A percentile compares a stretch with the other conserved stretches of the same genome.
phyloP scores from a whole-genome alignment of 1,140 invertebrate genomes.

The Pomacea maculata region DNA sequence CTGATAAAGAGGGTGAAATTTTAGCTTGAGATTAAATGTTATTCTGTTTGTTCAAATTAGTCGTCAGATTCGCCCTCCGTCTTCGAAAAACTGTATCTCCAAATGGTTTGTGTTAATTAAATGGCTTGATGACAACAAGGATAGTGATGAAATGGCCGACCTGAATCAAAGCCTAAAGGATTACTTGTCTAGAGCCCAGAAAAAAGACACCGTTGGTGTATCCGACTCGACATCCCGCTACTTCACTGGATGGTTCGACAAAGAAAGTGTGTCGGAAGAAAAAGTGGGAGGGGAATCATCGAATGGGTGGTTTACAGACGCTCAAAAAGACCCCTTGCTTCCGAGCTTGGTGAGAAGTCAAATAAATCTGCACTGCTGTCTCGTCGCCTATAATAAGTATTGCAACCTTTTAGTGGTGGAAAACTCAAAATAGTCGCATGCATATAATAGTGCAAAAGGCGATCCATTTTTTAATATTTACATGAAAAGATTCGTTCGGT shows the following conservation, averaged over 20 bases:
- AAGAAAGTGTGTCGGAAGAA: slow-evolving; percentile 26
- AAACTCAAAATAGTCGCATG: not conserved
- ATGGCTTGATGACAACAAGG: not conserved
- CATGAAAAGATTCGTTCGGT: no score
- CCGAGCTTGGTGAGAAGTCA: slow-evolving; percentile 51
- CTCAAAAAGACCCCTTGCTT: slow-evolving; percentile 54
- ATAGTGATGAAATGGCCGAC: slow-evolving; percentile 40
- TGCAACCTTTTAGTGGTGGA: not conserved
- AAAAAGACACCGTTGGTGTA: slow-evolving; percentile 14
- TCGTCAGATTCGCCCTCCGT: not conserved
- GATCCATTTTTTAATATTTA: no score
- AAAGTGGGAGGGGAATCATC: slow-evolving; percentile 40
- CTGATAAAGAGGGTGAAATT: no score
- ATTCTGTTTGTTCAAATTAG: no score
- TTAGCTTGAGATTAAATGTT: no score
- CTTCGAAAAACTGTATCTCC: not conserved
- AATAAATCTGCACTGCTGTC: not conserved
- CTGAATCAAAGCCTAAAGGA: slow-evolving; percentile 44
- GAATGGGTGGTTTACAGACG: slow-evolving; percentile 60
- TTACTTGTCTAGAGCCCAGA: slow-evolving; percentile 45
- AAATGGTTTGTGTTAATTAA: not conserved
- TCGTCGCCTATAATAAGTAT: no score
- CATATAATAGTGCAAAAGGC: no score
- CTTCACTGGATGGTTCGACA: slow-evolving; percentile 44
- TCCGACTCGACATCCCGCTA: slow-evolving; percentile 27